These are phyloP conservation scores for Orchesellides sinensis DNA, from an alignment of 2,888 invertebrate species.

Conservation along the genomic window DNA sequence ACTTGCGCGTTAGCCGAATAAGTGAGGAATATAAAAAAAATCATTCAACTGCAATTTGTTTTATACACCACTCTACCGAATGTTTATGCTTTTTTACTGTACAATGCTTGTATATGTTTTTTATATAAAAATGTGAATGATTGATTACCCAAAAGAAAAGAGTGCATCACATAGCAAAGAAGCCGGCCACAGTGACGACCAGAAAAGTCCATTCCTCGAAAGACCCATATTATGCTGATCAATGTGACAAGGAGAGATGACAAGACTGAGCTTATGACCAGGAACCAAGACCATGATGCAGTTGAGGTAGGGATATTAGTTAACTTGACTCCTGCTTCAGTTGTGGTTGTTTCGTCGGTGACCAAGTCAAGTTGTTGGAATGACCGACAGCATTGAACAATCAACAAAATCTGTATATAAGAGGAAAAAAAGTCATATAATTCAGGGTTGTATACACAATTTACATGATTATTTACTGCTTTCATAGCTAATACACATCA, in stretches of 20 bases:
- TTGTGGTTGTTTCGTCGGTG: background rate
- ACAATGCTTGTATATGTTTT: background rate
- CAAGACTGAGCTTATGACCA: conserved; percentile 67
- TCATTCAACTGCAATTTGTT: too few species aligned
- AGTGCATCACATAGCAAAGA: conserved; percentile 75
- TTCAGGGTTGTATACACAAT: background rate
- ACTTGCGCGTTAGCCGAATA: too few species aligned
- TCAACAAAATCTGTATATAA: conserved; percentile 68
- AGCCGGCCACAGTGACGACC: conserved; percentile 75
- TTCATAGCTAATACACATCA: background rate
- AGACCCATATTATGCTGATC: conserved; percentile 75
- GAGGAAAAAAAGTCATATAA: background rate
- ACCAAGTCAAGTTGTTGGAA: conserved; percentile 30
- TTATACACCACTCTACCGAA: too few species aligned
- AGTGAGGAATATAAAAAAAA: too few species aligned
- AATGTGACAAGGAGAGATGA: conserved; percentile 74
- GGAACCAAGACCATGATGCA: conserved; percentile 69
- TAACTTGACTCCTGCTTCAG: too few species aligned
- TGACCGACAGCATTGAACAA: conserved; percentile 71
- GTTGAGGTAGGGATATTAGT: too few species aligned
- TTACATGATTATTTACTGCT: conserved; percentile 33
- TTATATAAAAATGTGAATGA: conserved; percentile 27
- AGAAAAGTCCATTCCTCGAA: conserved; percentile 75
- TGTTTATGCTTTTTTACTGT: too few species aligned
- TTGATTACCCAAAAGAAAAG: conserved; percentile 72